Conservation (phyloP, 23 tunicate genomes). For the Corella eumyota region DNA sequence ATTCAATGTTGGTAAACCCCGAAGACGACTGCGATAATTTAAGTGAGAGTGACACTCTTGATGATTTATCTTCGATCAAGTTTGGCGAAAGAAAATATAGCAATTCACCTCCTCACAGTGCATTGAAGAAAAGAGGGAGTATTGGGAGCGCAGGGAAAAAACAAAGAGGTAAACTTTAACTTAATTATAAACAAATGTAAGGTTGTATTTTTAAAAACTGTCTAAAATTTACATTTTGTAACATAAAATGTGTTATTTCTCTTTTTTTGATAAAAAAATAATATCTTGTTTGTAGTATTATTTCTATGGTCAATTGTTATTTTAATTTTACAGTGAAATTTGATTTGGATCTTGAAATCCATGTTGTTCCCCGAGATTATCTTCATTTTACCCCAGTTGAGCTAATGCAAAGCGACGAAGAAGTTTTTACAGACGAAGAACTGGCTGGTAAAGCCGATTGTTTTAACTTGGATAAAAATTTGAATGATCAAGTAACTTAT, state of each 20-base stretch:
- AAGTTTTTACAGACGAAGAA: too few species aligned
- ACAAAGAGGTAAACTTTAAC: slow-evolving; percentile 34
- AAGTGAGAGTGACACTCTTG: not conserved
- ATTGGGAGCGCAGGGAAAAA: slow-evolving; percentile 39
- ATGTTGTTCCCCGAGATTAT: slow-evolving; percentile 79
- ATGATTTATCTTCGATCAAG: not conserved
- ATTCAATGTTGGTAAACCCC: not conserved
- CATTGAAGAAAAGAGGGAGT: slow-evolving; percentile 42
- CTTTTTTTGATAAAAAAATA: not conserved
- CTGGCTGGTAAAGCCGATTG: too few species aligned
- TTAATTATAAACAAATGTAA: not conserved
- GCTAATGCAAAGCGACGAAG: too few species aligned
- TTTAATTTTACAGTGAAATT: slow-evolving; percentile 87
- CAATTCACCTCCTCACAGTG: slow-evolving; percentile 46
- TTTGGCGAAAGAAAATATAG: too few species aligned
- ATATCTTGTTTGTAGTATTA: too few species aligned
- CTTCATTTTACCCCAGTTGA: slow-evolving; percentile 14
- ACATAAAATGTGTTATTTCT: not conserved
- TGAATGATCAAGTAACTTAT: not conserved
- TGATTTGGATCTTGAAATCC: slow-evolving; percentile 82
- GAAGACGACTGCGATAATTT: slow-evolving; percentile 8
- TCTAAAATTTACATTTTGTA: not conserved
- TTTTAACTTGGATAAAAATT: too few species aligned
- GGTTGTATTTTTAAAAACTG: not conserved
- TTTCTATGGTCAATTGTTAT: too few species aligned